Evolutionary conservation across 2,113 vertebrate genomes (phyloP), one percentile per base, ranked within the genome.

Genomic region (Heterochromis multidens): DNA sequence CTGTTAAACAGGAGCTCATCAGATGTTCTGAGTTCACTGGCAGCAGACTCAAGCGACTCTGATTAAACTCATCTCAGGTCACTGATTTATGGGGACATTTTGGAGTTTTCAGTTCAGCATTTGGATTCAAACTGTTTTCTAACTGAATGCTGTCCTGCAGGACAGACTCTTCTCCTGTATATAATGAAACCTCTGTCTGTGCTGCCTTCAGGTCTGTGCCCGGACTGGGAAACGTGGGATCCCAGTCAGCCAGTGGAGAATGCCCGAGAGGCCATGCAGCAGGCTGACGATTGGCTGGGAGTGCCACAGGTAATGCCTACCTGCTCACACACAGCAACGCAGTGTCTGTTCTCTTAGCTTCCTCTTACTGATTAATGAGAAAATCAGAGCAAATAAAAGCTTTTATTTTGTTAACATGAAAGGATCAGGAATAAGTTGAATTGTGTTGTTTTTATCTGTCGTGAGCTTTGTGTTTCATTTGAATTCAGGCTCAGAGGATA

Each of bases 161-260:
- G 25, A 72, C 19, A 74, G 27, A 31, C 27, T 74, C 21, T 12
- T 29, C 27, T 31, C 46, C 2, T n/a, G 7, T 54, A n/a, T n/a
- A 31, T 74, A 74, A 74, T 52, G 25, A 52, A 74, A 74, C 17
- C 25, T 74, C 25, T 63, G 59, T 59, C 14, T 62, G 72, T 77
- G 46, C 16, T 81, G 57, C 56, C 31, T 86, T 81, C 89, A 98
- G 97, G 97, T 89, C 95, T 98, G n/a, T 98, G 97, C 91, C 97
- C 97, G 0, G 97, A 98, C 94, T 98, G 97, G 97, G 97, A 97
- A 84, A 96, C 95, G 1, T 98, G 97, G 97, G 97, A 98, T 46
- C 96, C 97, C 79, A 97, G 96, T 89, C 97, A 98, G 92, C 97
- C 97, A 0, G 97, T 98, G 93, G 95, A 97, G 87, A 98, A 98